Evolutionary conservation across 2,113 vertebrate species (phyloP).

Genomic region (Cairina moschata): DNA sequence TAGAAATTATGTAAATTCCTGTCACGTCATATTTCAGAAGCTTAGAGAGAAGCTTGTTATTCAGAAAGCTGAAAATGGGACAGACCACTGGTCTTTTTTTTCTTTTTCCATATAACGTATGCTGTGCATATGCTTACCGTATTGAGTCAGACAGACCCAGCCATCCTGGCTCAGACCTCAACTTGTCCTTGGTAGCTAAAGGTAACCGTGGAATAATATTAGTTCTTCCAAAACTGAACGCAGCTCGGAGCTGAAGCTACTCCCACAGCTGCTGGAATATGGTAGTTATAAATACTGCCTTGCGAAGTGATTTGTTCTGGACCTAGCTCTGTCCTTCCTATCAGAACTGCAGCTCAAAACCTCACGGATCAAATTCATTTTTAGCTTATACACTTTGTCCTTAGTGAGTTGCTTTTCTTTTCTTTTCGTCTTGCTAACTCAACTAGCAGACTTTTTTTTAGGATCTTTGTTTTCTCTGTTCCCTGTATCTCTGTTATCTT

Average conservation of each 20-base stretch:
- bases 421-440: background rate
- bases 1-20: background rate
- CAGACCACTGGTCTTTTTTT: background rate
- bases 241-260: background rate
- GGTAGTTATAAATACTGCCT: background rate
- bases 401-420: background rate
- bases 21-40: background rate
- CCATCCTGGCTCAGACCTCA: background rate
- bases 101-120: background rate
- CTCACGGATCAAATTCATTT: background rate
- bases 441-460: background rate
- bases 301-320: background rate
- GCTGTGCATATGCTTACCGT: background rate
- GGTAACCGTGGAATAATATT: conserved; percentile 5
- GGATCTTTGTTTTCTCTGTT: background rate
- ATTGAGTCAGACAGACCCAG: conserved; percentile 6
- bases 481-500: background rate
- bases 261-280: background rate
- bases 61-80: conserved; percentile 20
- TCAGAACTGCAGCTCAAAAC: background rate
- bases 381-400: background rate
- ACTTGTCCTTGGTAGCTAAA: conserved; percentile 5
- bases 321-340: background rate
- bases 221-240: background rate
- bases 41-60: background rate